Evolutionary conservation across 53 echinoderm and acorn worm species (phyloP).

Genomic region (Actinopyga echinites): DNA sequence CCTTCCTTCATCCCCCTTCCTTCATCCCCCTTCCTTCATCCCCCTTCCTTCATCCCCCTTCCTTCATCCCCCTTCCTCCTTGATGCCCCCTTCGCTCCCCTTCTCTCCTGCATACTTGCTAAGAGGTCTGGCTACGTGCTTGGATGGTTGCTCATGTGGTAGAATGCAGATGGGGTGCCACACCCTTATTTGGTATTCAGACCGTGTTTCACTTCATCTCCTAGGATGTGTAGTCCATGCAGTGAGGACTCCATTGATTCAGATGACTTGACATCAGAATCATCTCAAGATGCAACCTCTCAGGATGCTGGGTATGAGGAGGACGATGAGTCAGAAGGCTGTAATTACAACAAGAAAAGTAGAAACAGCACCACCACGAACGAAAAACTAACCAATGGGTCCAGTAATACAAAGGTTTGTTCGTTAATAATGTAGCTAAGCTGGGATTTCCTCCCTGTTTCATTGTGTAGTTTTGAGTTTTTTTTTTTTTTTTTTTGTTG

Average conservation of each 20-base stretch:
- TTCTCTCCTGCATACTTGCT: too few relatives aligned
- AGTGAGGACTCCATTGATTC: constrained; percentile 95
- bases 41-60: neutral
- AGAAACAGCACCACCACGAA: neutral
- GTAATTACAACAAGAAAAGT: constrained; percentile 22
- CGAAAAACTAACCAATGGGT: constrained; percentile 27
- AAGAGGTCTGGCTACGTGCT: too few relatives aligned
- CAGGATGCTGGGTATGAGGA: constrained; percentile 79
- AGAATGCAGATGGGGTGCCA: neutral
- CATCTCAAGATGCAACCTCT: constrained; percentile 79
- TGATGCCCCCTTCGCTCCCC: too few relatives aligned
- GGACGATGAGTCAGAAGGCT: constrained; percentile 48
- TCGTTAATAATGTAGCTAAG: too few relatives aligned
- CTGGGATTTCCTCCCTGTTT: too few relatives aligned
- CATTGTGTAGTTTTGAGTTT: too few relatives aligned
- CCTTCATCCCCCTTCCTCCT: too few relatives aligned
- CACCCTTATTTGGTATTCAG: neutral
- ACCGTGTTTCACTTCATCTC: neutral
- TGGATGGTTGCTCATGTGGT: too few relatives aligned
- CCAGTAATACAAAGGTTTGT: constrained; percentile 15
- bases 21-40: neutral
- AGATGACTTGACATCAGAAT: constrained; percentile 90
- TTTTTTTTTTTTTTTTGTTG: too few relatives aligned
- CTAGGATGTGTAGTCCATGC: constrained; percentile 57
- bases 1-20: constrained; percentile 59